These are phyloP conservation scores for Microplitis deprimator DNA, from an alignment of 2,888 invertebrate species.

Conservation along the genomic window DNA sequence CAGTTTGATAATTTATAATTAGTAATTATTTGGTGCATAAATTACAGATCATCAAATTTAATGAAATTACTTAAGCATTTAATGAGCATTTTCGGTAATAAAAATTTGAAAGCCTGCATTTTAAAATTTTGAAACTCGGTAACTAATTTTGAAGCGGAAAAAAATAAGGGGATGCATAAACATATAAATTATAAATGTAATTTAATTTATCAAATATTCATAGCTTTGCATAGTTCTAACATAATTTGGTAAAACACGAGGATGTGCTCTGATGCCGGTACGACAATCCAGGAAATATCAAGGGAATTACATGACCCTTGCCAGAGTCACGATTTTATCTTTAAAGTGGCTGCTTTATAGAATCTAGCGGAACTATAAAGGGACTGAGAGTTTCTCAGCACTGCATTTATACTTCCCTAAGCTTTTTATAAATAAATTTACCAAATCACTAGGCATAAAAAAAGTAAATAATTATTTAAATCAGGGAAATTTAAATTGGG, in stretches of 20 bases:
- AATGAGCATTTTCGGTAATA: no score
- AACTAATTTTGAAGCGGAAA: background rate
- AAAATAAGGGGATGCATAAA: background rate
- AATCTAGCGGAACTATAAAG: slow-evolving; percentile 1
- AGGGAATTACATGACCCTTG: background rate
- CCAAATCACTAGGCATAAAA: background rate
- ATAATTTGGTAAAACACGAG: background rate
- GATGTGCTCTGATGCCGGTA: slow-evolving; percentile 1
- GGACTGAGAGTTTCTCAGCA: background rate
- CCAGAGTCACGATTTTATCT: background rate
- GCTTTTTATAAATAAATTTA: background rate
- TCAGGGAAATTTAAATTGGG: no score
- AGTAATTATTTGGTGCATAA: no score
- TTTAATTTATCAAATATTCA: slow-evolving; percentile 1
- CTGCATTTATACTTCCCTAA: background rate
- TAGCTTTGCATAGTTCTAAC: background rate
- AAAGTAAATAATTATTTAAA: background rate
- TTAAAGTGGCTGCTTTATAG: background rate
- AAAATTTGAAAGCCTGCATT: no score
- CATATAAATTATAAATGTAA: background rate
- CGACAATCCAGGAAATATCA: background rate
- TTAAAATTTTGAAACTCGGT: background rate
- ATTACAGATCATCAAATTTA: no score
- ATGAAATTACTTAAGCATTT: no score
- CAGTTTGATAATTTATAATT: no score